phyloP scores from a whole-genome alignment of 1,140 invertebrate genomes.

The Musca domestica region DNA sequence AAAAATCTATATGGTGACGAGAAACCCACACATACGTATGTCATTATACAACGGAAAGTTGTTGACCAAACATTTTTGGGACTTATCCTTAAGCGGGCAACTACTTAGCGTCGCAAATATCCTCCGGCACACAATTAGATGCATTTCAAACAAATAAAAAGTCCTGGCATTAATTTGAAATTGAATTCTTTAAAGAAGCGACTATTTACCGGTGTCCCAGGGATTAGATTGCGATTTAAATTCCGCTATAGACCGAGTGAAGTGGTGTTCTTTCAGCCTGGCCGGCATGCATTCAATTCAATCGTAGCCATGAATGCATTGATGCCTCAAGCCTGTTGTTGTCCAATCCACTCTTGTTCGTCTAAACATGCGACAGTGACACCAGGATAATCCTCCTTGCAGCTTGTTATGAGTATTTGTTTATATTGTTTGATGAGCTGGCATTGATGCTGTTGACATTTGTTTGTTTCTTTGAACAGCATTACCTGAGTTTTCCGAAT shows the following conservation, averaged over 20 bases:
- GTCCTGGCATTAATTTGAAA: no score
- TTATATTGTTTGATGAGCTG: constrained; percentile 6
- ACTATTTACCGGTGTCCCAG: no score
- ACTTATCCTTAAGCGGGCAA: background rate
- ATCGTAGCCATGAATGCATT: background rate
- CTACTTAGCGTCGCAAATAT: background rate
- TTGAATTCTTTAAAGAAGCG: no score
- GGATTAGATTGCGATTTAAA: no score
- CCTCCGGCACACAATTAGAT: no score
- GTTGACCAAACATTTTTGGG: background rate
- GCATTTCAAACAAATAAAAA: no score
- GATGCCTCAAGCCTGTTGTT: background rate
- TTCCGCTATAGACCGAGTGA: no score
- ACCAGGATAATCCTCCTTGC: constrained; percentile 13
- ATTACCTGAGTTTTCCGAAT: constrained; percentile 8
- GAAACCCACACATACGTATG: no score
- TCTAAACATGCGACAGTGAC: background rate
- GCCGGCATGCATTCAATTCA: no score
- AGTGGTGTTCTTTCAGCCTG: no score
- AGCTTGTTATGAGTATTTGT: constrained; percentile 16
- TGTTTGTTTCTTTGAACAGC: background rate
- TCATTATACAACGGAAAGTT: background rate
- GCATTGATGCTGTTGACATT: constrained; percentile 13
- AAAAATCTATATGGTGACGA: no score
- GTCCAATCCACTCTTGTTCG: no score